Conservation (phyloP, 2,888 invertebrate genomes). For the Cyclophora albipunctata region DNA sequence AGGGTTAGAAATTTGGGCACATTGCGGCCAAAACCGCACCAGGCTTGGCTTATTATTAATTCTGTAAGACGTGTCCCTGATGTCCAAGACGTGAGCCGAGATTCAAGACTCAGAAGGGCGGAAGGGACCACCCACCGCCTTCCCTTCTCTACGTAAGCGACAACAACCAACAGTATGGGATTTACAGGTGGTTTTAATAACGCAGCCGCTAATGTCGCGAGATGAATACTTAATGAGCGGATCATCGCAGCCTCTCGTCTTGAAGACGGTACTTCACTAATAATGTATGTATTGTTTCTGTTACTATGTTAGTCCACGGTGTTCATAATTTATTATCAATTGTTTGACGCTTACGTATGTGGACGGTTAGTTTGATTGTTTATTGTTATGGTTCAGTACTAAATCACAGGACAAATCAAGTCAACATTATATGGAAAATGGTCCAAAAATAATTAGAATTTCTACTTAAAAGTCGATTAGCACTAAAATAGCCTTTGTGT, state of each 20-base stretch:
- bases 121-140: constrained; percentile 48
- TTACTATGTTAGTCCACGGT: constrained; percentile 9
- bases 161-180: constrained; percentile 55
- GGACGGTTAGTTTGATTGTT: too few relatives aligned
- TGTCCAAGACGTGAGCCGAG: constrained; percentile 76
- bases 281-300: constrained; percentile 36
- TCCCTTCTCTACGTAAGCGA: constrained; percentile 51
- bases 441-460: too few relatives aligned
- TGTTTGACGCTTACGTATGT: too few relatives aligned
- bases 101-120: constrained; percentile 71
- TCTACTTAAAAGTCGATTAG: too few relatives aligned
- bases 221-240: constrained; percentile 73
- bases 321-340: neutral
- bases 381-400: too few relatives aligned
- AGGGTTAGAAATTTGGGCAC: constrained; percentile 74
- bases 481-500: too few relatives aligned
- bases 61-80: constrained; percentile 76
- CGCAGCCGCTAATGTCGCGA: constrained; percentile 68
- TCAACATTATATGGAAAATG: too few relatives aligned
- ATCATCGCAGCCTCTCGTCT: constrained; percentile 49
- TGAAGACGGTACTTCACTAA: constrained; percentile 39
- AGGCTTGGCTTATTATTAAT: constrained; percentile 76
- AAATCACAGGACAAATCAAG: too few relatives aligned
- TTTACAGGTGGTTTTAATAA: constrained; percentile 76
- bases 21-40: constrained; percentile 70